Evolutionary conservation across 1,140 invertebrate species (phyloP), one percentile per base, ranked within the genome.

Genomic region (Pteromalus puparum): DNA sequence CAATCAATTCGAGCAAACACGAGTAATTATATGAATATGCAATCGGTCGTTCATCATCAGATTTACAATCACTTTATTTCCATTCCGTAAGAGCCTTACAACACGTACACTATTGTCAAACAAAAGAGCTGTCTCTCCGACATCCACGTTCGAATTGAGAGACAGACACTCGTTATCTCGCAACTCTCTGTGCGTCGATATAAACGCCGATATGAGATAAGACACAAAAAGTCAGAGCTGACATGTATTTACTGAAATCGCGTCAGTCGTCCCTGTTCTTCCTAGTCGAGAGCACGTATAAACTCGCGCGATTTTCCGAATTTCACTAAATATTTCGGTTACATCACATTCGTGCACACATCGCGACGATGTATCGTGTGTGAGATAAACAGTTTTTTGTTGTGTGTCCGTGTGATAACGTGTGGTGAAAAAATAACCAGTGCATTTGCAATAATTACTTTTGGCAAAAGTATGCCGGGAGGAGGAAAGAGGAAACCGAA

Each of bases 191-290:
- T 61, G 88, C 18, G 53, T 61, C 53, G 53, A 61, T 61, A 89
- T 89, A 90, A 89, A 87, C 88, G 53, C 0, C 6, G 87, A 90
- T 90, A 89, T 88, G 42, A 87, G 70, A 87, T 86, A 86, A 85
- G 30, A 53, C 42, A 34, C 30, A 72, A 18, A 53, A 53, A 53
- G 48, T 53, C 48, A 53, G 48, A 53, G 18, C 42, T 75, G 76
- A 85, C 77, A 81, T 34, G 30, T 76, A 76, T 77, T 28, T 34
- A 24, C 48, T 75, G 42, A 61, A 68, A 34, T 73, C 30, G 10
- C 30, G 10, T 81, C 79, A 82, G 79, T 86, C 28, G 1, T 70
- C 70, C 83, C 24, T 42, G 30, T 83, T 87, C 73, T 48, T 34
- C 24, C 10, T 82, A 24, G 61, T 2, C 61, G 70, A 0, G 38